Evolutionary conservation across 2,113 vertebrate species (phyloP).

Genomic region (Anhinga anhinga): DNA sequence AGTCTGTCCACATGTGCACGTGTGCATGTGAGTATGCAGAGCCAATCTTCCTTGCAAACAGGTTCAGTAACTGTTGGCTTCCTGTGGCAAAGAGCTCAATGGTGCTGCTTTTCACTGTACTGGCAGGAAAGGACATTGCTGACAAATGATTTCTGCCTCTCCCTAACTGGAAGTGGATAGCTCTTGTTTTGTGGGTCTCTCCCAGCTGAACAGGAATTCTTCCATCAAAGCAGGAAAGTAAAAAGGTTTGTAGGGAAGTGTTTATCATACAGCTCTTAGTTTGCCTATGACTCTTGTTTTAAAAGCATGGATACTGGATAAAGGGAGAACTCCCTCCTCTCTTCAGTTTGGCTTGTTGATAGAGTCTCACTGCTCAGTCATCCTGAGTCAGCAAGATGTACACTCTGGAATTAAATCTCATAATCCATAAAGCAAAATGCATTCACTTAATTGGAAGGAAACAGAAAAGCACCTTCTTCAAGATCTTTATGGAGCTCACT

Average conservation of each 20-base stretch:
- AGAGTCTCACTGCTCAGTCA: neutral
- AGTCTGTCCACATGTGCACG: rapidly evolving
- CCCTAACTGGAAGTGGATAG: neutral
- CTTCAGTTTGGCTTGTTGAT: neutral
- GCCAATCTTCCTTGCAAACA: neutral
- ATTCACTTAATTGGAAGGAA: neutral
- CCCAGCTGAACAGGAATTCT: neutral
- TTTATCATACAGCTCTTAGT: neutral
- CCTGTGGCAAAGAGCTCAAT: neutral
- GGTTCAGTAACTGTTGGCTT: neutral
- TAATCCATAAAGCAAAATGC: neutral
- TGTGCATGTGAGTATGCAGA: neutral
- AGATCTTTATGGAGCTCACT: neutral
- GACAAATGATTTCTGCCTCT: neutral
- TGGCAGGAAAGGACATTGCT: neutral
- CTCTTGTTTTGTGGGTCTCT: slow-evolving; percentile 26
- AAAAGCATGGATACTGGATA: neutral
- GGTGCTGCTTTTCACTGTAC: neutral
- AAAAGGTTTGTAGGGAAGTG: slow-evolving; percentile 8
- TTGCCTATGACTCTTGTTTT: neutral
- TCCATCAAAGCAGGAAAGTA: slow-evolving; percentile 17
- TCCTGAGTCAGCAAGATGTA: neutral
- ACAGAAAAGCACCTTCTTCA: neutral
- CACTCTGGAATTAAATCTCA: neutral
- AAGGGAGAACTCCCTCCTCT: neutral